Percentiles rank a stretch among this genome's conserved stretches.
phyloP scores from a whole-genome alignment of 2,888 invertebrate species.

The Pseudococcus jackbeardsleyi region DNA sequence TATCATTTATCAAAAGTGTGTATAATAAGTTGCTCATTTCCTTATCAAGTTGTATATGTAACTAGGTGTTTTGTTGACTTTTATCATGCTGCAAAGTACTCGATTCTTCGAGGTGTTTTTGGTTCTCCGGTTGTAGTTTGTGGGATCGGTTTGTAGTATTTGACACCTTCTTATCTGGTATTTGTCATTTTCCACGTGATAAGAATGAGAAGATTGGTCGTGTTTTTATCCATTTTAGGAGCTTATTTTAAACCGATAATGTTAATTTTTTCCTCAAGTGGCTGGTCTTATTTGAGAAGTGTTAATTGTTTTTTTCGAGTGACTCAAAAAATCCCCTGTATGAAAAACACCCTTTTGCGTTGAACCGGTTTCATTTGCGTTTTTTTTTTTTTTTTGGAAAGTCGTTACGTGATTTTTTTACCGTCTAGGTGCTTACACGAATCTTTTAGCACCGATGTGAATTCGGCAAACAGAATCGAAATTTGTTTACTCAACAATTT shows the following conservation, averaged over 20 bases:
- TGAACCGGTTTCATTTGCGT: too few species aligned
- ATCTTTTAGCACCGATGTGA: too few species aligned
- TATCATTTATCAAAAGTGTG: not conserved
- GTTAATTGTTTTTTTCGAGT: too few species aligned
- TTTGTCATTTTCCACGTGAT: not conserved
- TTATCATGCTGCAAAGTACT: not conserved
- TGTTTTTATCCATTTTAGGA: not conserved
- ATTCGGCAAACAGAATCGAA: too few species aligned
- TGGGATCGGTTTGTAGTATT: not conserved
- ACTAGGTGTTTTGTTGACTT: not conserved
- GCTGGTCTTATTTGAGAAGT: too few species aligned
- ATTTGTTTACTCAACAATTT: too few species aligned
- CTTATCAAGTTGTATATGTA: not conserved
- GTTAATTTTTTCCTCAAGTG: too few species aligned
- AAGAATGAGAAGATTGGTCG: not conserved
- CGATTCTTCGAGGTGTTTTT: not conserved
- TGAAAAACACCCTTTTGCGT: too few species aligned
- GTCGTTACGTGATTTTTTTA: too few species aligned
- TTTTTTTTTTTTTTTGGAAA: too few species aligned
- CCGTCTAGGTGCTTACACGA: too few species aligned
- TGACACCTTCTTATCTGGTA: not conserved
- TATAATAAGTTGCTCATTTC: not conserved
- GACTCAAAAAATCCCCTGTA: too few species aligned
- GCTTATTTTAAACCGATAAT: not conserved
- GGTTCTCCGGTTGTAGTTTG: not conserved